Evolutionary conservation across 2,797 vertebrate species (phyloP).

Genomic region (Aeoliscus strigatus): DNA sequence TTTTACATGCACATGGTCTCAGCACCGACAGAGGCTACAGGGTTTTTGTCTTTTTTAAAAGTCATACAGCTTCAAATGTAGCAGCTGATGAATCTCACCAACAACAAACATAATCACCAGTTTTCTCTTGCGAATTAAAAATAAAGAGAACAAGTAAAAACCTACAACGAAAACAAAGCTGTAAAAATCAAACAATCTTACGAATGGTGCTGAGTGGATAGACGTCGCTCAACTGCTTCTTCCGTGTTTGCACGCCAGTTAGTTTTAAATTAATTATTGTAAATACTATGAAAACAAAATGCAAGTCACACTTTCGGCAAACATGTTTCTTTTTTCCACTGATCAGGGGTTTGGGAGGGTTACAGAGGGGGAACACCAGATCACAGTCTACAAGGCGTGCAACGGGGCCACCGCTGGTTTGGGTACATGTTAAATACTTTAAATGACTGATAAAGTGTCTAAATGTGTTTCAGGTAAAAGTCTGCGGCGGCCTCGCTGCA

Average conservation of each 20-base stretch:
- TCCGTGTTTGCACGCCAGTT: constrained; percentile 72
- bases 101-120: constrained; percentile 79
- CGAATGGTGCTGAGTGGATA: constrained; percentile 53
- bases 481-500: constrained; percentile 9
- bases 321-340: constrained; percentile 74
- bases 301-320: constrained; percentile 87
- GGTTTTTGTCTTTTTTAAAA: constrained; percentile 57
- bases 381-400: too few relatives aligned
- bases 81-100: constrained; percentile 86
- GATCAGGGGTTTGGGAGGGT: constrained; percentile 66
- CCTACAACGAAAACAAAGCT: constrained; percentile 82
- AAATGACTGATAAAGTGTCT: too few relatives aligned
- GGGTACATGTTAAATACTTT: too few relatives aligned
- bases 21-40: constrained; percentile 82
- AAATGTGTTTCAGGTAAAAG: too few relatives aligned
- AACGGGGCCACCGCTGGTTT: too few relatives aligned
- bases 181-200: constrained; percentile 85
- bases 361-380: constrained; percentile 8
- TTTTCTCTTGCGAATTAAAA: constrained; percentile 80
- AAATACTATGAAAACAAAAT: constrained; percentile 84
- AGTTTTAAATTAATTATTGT: constrained; percentile 91
- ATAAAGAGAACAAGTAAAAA: constrained; percentile 73
- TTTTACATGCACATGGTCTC: constrained; percentile 86
- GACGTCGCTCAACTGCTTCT: constrained; percentile 60
- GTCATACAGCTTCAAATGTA: constrained; percentile 83